phyloP scores from a whole-genome alignment of 2,888 invertebrate species.

The Caenorhabditis sp. region DNA sequence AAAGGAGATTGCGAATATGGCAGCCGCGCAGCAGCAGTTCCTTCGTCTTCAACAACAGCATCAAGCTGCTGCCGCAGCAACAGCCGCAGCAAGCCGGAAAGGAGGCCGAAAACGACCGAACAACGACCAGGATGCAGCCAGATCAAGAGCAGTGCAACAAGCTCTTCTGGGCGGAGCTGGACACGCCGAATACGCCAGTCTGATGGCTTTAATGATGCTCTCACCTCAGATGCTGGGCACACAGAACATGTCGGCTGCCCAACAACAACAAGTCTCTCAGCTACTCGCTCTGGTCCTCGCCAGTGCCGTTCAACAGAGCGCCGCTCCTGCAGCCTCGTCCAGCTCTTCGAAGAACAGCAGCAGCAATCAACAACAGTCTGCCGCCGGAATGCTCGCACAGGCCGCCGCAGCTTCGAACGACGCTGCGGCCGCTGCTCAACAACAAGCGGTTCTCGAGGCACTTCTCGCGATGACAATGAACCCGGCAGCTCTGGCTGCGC shows the following conservation, averaged over 20 bases:
- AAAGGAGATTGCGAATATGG: slow-evolving; percentile 15
- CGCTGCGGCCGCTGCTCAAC: slow-evolving; percentile 19
- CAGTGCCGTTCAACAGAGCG: slow-evolving; percentile 25
- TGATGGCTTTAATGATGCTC: slow-evolving; percentile 53
- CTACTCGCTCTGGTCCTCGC: slow-evolving; percentile 22
- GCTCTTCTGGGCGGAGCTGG: slow-evolving; percentile 56
- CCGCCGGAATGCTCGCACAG: slow-evolving; percentile 6
- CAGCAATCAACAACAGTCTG: slow-evolving; percentile 22
- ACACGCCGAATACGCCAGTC: slow-evolving; percentile 15
- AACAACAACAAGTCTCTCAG: slow-evolving; percentile 31
- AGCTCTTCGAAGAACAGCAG: slow-evolving; percentile 29
- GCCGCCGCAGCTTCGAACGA: slow-evolving; percentile 6
- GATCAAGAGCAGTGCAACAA: slow-evolving; percentile 75
- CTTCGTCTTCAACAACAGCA: slow-evolving; percentile 45
- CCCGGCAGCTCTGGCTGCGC: slow-evolving; percentile 15
- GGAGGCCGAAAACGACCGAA: slow-evolving; percentile 40
- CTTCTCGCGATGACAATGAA: slow-evolving; percentile 15
- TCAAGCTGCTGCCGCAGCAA: slow-evolving; percentile 18
- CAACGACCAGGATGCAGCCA: slow-evolving; percentile 62
- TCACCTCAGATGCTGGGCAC: slow-evolving; percentile 38
- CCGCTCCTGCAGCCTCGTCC: neutral
- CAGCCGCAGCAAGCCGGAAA: slow-evolving; percentile 1
- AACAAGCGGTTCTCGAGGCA: slow-evolving; percentile 19
- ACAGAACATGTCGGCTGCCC: slow-evolving; percentile 29
- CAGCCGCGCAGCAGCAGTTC: slow-evolving; percentile 38